Base-by-base conservation (phyloP, 2,113 vertebrate genomes). In the Hemibagrus wyckioides region DNA sequence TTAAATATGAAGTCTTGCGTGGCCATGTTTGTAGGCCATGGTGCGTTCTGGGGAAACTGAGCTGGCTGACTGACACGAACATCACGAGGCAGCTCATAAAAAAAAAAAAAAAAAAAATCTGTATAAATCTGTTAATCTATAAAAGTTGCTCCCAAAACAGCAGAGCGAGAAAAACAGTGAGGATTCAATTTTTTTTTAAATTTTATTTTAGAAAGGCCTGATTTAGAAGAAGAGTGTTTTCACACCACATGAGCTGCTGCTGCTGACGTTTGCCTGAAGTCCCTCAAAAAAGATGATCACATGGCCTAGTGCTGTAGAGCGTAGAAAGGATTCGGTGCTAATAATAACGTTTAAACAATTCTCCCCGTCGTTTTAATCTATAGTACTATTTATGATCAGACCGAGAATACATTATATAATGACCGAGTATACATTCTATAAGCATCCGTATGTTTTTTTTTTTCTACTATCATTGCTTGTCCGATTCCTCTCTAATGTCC, bases 161-260 rank as follows among this genome's bases (percentile, higher is more conserved):
- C 54, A 30, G 54, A 28, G 57, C 4, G 36, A 73, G 84, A 50
- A 44, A 48, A 44, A 44, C 41, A 57, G 14, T 48, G 17, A 48
- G 23, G 36, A 36, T 21, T n/a, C n/a, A n/a, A n/a, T n/a, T n/a
- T n/a, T 50, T 76, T 1, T 44, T 48, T 48, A 48, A 7, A 48
- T 83, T 85, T 44, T 48, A 48, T 83, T 85, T 44, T 76, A 48
- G 73, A 76, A 76, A 76, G 41, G 13, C 6, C 44, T 76, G 21
- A 73, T 73, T 73, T 73, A 73, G 69, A 41, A 61, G 84, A 39
- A 19, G 17, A 73, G 67, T 21, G 39, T 84, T 84, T 84, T 73
- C 82, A 56, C 50, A 54, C 50, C 48, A 56, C 50, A 21, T 0
- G 23, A 76, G 41, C 25, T 39, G 82, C 80, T 57, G n/a, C 82